Percentiles rank a stretch among this genome's conserved stretches.
These are phyloP conservation scores for Drosophila rellima DNA, from an alignment of 2,888 invertebrate genomes.

Conservation along the genomic window DNA sequence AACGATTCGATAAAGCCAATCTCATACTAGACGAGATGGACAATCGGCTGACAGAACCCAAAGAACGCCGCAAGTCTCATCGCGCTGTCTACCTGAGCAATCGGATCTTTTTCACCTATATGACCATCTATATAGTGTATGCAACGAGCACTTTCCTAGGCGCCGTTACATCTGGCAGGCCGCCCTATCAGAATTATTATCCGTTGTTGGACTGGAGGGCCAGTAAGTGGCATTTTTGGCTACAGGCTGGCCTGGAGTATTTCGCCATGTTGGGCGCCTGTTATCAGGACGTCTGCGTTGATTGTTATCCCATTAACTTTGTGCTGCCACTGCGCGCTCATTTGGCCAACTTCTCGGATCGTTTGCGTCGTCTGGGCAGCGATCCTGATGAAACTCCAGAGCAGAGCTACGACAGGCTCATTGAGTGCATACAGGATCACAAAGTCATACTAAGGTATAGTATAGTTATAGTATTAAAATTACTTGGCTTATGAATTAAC, in stretches of 20 bases:
- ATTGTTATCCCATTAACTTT: conserved; percentile 75
- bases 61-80: conserved; percentile 57
- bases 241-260: conserved; percentile 70
- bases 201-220: conserved; percentile 73
- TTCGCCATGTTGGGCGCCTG: conserved; percentile 68
- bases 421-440: conserved; percentile 73
- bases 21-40: conserved; percentile 71
- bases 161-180: conserved; percentile 59
- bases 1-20: conserved; percentile 60
- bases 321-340: conserved; percentile 71
- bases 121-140: conserved; percentile 63
- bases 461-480: too few relatives aligned
- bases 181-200: conserved; percentile 76
- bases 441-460: conserved; percentile 66
- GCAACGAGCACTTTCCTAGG: conserved; percentile 64
- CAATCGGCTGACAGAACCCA: conserved; percentile 38
- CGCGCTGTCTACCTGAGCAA: conserved; percentile 63
- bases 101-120: conserved; percentile 60
- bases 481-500: too few relatives aligned
- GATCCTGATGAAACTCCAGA: conserved; percentile 44
- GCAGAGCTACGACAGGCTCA: conserved; percentile 60
- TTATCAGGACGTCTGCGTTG: conserved; percentile 71
- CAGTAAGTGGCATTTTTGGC: conserved; percentile 47
- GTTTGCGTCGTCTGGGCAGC: conserved; percentile 61
- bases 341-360: conserved; percentile 59